These are phyloP conservation scores for Prionace glauca DNA, from an alignment of 2,797 vertebrate genomes.

Conservation along the genomic window DNA sequence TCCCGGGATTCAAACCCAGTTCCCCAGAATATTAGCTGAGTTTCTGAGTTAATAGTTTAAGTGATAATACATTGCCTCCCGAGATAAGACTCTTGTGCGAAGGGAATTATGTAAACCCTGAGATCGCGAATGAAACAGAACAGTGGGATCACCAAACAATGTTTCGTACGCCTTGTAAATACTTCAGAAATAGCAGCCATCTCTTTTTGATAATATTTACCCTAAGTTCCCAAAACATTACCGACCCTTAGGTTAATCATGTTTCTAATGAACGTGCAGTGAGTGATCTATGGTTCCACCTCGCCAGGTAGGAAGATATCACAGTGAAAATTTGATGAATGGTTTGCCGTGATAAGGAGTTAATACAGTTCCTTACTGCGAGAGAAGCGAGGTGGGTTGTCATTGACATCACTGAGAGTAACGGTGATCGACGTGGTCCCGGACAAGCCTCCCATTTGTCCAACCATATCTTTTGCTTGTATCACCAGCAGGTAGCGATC, in stretches of 20 bases:
- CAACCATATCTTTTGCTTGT: constrained; percentile 98
- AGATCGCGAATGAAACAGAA: neutral
- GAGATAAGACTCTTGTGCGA: no score
- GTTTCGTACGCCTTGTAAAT: neutral
- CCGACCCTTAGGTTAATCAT: neutral
- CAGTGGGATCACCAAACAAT: neutral
- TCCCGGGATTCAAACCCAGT: no score
- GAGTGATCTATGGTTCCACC: neutral
- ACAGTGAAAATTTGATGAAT: neutral
- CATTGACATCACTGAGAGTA: constrained; percentile 87
- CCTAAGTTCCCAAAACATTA: neutral
- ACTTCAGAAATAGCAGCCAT: neutral
- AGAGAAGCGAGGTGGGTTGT: constrained; percentile 85
- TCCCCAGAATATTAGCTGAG: no score
- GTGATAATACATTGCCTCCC: no score
- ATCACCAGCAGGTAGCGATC: constrained; percentile 93
- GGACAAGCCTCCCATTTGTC: constrained; percentile 90
- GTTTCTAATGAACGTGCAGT: neutral
- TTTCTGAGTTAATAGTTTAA: no score
- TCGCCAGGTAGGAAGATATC: neutral
- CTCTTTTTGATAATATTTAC: neutral
- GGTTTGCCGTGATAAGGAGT: neutral
- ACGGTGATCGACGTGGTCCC: constrained; percentile 90
- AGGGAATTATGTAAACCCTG: neutral
- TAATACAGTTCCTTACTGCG: constrained; percentile 66